Evolutionary conservation across 2,113 vertebrate species (phyloP), one percentile per base, ranked within the genome.

Genomic region (Petrocephalus microphthalmus): DNA sequence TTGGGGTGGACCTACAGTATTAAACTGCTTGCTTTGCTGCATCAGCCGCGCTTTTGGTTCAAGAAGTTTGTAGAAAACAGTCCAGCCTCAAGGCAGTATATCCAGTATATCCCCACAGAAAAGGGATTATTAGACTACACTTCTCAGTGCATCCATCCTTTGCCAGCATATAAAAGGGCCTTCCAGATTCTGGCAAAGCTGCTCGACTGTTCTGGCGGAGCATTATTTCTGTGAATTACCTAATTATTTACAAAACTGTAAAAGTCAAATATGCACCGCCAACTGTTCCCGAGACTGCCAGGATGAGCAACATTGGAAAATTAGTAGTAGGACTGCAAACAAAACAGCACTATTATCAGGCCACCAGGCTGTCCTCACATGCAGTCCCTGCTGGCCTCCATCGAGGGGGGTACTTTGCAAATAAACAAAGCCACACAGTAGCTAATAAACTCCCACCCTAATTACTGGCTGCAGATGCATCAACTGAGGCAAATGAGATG

Each of bases 381-480:
- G 92, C 91, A 89, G 91, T 88, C 95, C 96, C 94, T 95, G 93
- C 91, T n/a, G 90, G 95, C 94, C 93, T 94, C 94, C 93, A 94
- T 96, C 95, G 94, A 94, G 94, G 86, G 91, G 93, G 95, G 93
- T 90, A 92, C 94, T 94, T 94, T 93, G 92, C 93, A 94, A 94
- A 95, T 94, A 95, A 96, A 95, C 94, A 91, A 91, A 96, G 94
- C 94, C 94, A 92, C 71, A 19, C 92, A 92, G 93, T 94, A 92
- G 93, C 94, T 96, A 95, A 96, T 97, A 96, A 96, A 97, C 95
- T 94, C 94, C 88, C 93, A 91, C 93, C 91, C 94, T 97, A 97
- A 97, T 97, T 97, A 96, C 94, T 94, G 94, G 95, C 94, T 96
- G 96, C 95, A 96, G 95, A 95, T 96, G 95, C 95, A 95, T 94